Evolutionary conservation across 92 coral and sea anemone genomes (phyloP).

Genomic region (Porites rus): DNA sequence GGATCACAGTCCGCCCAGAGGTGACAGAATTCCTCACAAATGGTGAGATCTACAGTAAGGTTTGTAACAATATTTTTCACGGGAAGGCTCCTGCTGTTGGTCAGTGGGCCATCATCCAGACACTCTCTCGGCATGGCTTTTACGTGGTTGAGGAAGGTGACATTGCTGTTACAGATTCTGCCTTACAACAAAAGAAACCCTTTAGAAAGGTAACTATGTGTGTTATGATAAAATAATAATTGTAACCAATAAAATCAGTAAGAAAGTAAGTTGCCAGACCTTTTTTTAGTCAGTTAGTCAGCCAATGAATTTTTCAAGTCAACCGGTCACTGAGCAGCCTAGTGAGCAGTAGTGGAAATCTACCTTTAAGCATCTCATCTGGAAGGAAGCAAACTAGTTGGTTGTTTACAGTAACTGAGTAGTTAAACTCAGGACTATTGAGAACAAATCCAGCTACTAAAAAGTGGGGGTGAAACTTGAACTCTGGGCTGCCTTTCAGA

Average conservation of each 20-base stretch:
- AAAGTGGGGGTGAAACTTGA: no score
- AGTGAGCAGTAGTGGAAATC: no score
- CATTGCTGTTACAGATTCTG: conserved; percentile 95
- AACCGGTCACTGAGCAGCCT: no score
- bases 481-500: no score
- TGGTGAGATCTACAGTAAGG: conserved; percentile 89
- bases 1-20: conserved; percentile 91
- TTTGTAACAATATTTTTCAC: conserved; percentile 80
- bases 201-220: conserved; percentile 79
- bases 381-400: no score
- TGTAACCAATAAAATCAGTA: no score
- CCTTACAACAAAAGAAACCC: conserved; percentile 88
- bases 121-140: conserved; percentile 89
- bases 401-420: no score
- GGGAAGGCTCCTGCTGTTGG: conserved; percentile 79
- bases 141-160: conserved; percentile 97
- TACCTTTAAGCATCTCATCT: no score
- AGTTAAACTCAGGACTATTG: no score
- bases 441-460: no score
- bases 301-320: background rate
- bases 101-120: conserved; percentile 96
- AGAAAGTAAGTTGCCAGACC: no score
- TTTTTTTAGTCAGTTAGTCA: background rate
- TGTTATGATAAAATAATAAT: background rate
- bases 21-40: conserved; percentile 84